These are phyloP conservation scores for Yasuhikotakia modesta DNA, from an alignment of 2,797 vertebrate genomes.

Conservation along the genomic window DNA sequence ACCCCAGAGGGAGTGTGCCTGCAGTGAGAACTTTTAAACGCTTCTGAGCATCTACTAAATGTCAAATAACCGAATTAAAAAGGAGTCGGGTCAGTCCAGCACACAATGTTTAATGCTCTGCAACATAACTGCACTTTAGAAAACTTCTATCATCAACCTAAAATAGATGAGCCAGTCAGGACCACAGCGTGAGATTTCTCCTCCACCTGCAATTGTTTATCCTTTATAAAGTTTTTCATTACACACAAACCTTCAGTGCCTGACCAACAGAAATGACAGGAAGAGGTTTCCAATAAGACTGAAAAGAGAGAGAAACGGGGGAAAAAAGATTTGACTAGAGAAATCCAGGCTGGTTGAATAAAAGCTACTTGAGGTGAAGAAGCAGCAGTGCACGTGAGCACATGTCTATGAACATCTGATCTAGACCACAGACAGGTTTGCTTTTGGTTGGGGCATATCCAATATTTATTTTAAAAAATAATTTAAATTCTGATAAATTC, in stretches of 20 bases:
- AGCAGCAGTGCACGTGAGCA: conserved; percentile 65
- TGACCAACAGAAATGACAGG: conserved; percentile 46
- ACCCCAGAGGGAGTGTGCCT: conserved; percentile 29
- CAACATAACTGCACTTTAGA: conserved; percentile 50
- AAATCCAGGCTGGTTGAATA: conserved; percentile 66
- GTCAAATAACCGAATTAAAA: conserved; percentile 47
- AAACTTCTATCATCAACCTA: conserved; percentile 39
- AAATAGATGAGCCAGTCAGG: conserved; percentile 35
- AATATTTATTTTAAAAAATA: too few species aligned
- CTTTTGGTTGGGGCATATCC: too few species aligned
- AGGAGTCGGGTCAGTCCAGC: conserved; percentile 50
- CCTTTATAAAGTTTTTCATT: conserved; percentile 58
- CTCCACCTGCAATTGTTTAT: conserved; percentile 40
- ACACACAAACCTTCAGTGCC: conserved; percentile 50
- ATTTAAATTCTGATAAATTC: too few species aligned
- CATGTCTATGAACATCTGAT: conserved; percentile 63
- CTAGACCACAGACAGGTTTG: conserved; percentile 21
- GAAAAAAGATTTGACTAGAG: conserved; percentile 58
- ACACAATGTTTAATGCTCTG: conserved; percentile 47
- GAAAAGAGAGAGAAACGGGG: conserved; percentile 29
- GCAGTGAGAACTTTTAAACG: conserved; percentile 45
- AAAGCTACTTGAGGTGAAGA: conserved; percentile 69
- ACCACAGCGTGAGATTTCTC: conserved; percentile 12
- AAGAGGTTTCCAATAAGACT: conserved; percentile 18
- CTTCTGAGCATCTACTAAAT: conserved; percentile 41